Evolutionary conservation across 2,888 invertebrate genomes (phyloP), one percentile per base, ranked within the genome.

Genomic region (Drosophila tanythrix): DNA sequence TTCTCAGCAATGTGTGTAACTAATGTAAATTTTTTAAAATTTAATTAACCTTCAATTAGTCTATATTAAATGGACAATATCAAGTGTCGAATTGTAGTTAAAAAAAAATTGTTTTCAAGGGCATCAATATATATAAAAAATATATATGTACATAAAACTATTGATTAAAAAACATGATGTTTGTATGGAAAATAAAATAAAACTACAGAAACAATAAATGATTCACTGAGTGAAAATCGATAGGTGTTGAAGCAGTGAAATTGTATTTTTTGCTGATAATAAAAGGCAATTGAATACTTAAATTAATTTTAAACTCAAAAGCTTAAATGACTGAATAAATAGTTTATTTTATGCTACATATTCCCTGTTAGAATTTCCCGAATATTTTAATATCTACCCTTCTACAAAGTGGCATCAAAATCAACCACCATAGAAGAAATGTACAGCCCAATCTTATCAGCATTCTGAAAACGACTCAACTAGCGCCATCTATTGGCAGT

Each of bases 401-500:
- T 11, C 51, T 21, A 25, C 6, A 21, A 60, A 27, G 7, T 59
- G 31, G 8, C 29, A 4, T 40, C 11, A 10, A 46, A 59, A 55
- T 25, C 75, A 51, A 69, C 69, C 73, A 63, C 51, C 29, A 48
- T 33, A 38, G 21, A 50, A 4, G 8, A 31, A 15, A 2, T 33
- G 18, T 10, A 31, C 21, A 29, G 31, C 15, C 35, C 18, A 10
- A 35, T 61, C 62, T 58, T 70, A 68, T 38, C 25, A 66, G 60
- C n/a, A 40, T 27, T 5, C 7, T 0, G 8, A 58, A 57, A 59
- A 70, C 15, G 8, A 46, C 15, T 58, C 3, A 15, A 15, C 27
- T 56, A 48, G 81, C 90, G 91, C 82, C 91, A 88, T 81, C 90
- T 90, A 81, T 78, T 36, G 79, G 8, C 43, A 55, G 74, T 64